Percentiles rank a stretch among this genome's conserved stretches.
phyloP scores from a whole-genome alignment of 2,888 invertebrate species.

The Limnephilus auricula region DNA sequence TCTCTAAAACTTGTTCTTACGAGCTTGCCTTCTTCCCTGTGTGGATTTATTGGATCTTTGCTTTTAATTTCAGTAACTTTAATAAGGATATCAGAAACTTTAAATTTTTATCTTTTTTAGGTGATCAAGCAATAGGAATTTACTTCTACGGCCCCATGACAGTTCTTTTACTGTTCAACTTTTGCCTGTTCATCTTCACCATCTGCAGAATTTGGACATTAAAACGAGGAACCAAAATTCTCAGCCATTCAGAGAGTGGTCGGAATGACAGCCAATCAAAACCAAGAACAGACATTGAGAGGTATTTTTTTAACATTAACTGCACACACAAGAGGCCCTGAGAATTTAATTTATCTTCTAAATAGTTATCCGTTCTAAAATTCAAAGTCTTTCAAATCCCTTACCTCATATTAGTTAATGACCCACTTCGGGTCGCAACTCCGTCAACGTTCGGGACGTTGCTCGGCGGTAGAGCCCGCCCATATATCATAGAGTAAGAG shows the following conservation, averaged over 20 bases:
- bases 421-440: too few relatives aligned
- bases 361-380: too few relatives aligned
- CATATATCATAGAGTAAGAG: too few relatives aligned
- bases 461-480: too few relatives aligned
- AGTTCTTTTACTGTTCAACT: neutral
- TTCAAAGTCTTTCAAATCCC: too few relatives aligned
- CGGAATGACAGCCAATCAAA: neutral
- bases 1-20: too few relatives aligned
- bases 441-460: too few relatives aligned
- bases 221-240: neutral
- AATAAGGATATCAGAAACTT: too few relatives aligned
- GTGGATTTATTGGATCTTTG: neutral
- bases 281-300: neutral
- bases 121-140: neutral
- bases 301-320: neutral
- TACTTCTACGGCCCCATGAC: constrained; percentile 6
- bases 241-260: neutral
- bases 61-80: neutral
- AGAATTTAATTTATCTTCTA: too few relatives aligned
- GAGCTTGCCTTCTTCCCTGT: too few relatives aligned
- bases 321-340: too few relatives aligned
- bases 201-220: neutral
- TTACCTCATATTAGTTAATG: too few relatives aligned
- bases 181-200: neutral
- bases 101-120: neutral